Base-by-base conservation (phyloP, 2,888 invertebrate species). In the Tipula unca region DNA sequence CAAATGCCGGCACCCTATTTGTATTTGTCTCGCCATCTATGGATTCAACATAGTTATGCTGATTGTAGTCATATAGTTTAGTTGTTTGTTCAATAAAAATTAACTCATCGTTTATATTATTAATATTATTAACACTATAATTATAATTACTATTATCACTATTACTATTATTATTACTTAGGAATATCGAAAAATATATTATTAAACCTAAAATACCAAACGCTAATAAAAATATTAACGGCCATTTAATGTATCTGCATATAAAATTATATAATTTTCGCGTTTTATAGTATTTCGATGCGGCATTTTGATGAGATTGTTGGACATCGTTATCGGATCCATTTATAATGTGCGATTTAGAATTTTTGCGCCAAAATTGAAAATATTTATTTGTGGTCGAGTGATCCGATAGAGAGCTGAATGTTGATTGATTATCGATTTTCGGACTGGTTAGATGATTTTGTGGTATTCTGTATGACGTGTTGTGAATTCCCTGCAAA, bases 161-260 rank as follows among this genome's bases (percentile, higher is more conserved):
- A 83, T 17, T 83, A 83, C 3, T 32, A 83, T 0, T 83, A 32
- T 83, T 35, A 83, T 83, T 83, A 83, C 35, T 83, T 8, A 35
- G 35, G 13, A 32, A 32, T 83, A 83, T 32, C 17, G 83, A 83
- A 5, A 83, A 32, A 83, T 83, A 83, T 83, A 83, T 32, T 32
- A 83, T 83, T 83, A 83, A 32, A n/a, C 83, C 83, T 83, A 83
- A 17, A 17, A 83, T n/a, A 3, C 83, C 83, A n/a, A 83, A 83
- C 1, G 35, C 35, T 4, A 83, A 20, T 32, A 83, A 32, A 35
- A 83, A 83, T 32, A 83, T 29, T 83, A 32, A 29, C 83, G 83
- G 83, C 83, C 83, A 83, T 83, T 83, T 83, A 6, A 17, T 32
- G 17, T 83, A 83, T 83, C n/a, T n/a, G 32, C 29, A n/a, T 29